Percentiles rank a stretch among this genome's conserved stretches.
phyloP scores from a whole-genome alignment of 1,140 invertebrate genomes.

The Eufriesea mexicana region DNA sequence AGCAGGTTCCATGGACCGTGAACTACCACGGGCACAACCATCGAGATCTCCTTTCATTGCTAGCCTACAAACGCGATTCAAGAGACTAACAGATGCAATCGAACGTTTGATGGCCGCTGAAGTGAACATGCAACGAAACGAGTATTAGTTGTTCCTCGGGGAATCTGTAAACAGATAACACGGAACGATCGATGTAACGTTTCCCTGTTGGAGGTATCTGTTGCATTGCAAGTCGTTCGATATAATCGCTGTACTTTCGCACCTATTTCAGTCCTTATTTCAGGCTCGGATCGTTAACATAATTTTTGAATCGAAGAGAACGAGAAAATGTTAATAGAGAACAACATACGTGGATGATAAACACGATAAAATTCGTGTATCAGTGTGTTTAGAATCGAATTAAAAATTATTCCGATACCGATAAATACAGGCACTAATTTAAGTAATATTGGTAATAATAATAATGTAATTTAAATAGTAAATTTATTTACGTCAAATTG shows the following conservation, averaged over 20 bases:
- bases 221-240: background rate
- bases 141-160: constrained; percentile 57
- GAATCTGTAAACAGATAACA: constrained; percentile 42
- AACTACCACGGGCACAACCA: background rate
- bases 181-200: constrained; percentile 62
- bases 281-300: background rate
- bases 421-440: too few relatives aligned
- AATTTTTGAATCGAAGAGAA: background rate
- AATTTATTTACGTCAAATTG: too few relatives aligned
- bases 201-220: constrained; percentile 10
- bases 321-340: too few relatives aligned
- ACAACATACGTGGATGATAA: background rate
- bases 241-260: background rate
- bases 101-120: constrained; percentile 43
- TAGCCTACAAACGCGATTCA: background rate
- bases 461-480: too few relatives aligned
- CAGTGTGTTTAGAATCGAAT: too few relatives aligned
- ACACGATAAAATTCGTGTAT: background rate
- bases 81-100: constrained; percentile 43
- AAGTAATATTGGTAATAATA: too few relatives aligned
- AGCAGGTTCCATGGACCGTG: background rate
- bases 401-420: too few relatives aligned
- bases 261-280: background rate
- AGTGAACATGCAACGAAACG: constrained; percentile 45
- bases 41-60: background rate